These are phyloP conservation scores for Galaxea fascicularis DNA, from an alignment of 92 coral and sea anemone genomes.

Conservation along the genomic window DNA sequence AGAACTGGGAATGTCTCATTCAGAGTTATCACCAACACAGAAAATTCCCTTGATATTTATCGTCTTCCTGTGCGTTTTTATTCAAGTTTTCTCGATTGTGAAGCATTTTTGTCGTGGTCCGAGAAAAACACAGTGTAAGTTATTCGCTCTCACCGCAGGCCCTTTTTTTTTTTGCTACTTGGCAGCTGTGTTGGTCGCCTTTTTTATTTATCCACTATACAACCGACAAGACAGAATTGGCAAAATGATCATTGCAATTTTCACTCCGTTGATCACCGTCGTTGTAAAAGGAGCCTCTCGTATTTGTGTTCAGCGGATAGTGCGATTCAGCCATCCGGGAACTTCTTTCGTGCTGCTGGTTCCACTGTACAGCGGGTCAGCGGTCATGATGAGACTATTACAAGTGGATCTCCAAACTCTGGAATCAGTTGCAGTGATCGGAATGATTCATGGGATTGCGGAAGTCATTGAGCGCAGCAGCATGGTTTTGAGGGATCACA, in stretches of 20 bases:
- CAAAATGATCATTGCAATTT: conserved; percentile 21
- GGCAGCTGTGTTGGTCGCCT: conserved; percentile 5
- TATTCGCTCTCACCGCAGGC: not conserved
- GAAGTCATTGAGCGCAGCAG: conserved; percentile 33
- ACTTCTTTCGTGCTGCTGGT: conserved; percentile 26
- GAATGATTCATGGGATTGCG: conserved; percentile 29
- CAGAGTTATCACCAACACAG: not conserved
- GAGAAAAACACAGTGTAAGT: not conserved
- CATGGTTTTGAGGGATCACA: conserved; percentile 18
- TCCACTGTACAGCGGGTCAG: conserved; percentile 25
- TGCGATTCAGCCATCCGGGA: conserved; percentile 35
- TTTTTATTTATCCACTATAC: conserved; percentile 6
- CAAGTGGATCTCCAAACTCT: conserved; percentile 6
- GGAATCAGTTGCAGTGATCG: conserved; percentile 6
- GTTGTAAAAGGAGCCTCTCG: conserved; percentile 20
- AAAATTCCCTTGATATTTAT: conserved; percentile 4
- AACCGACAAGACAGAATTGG: not conserved
- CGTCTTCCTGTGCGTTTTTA: not conserved
- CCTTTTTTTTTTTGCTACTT: not conserved
- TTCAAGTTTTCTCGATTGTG: not conserved
- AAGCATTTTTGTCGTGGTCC: conserved; percentile 7
- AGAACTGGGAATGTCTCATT: not conserved
- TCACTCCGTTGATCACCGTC: conserved; percentile 3
- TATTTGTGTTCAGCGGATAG: conserved; percentile 24
- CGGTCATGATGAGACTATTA: conserved; percentile 20